Percentiles rank a stretch among this genome's conserved stretches.
phyloP scores from a whole-genome alignment of 64 coral and sea anemone species.

The Porites lutea region DNA sequence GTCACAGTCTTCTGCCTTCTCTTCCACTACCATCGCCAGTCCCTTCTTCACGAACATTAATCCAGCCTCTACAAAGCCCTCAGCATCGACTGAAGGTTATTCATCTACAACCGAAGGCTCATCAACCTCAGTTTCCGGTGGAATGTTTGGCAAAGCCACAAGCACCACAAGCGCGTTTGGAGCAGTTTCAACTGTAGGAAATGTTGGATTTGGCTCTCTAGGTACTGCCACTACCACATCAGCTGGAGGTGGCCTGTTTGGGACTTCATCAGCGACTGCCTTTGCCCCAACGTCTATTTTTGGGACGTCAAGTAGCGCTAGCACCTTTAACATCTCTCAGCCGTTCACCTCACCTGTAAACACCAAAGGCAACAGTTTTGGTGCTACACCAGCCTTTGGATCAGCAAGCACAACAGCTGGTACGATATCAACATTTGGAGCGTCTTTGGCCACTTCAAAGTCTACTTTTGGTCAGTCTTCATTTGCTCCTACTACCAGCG shows the following conservation, averaged over 20 bases:
- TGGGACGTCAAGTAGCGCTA: neutral
- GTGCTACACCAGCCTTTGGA: neutral
- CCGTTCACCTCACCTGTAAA: slow-evolving; percentile 1
- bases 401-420: neutral
- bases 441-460: slow-evolving; percentile 1
- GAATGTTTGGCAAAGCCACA: slow-evolving; percentile 14
- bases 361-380: slow-evolving; percentile 32
- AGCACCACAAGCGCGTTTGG: slow-evolving; percentile 40
- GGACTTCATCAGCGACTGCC: neutral
- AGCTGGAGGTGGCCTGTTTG: slow-evolving; percentile 22
- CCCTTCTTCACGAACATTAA: slow-evolving; percentile 12
- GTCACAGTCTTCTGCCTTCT: slow-evolving; percentile 7
- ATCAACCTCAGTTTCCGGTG: neutral
- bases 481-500: slow-evolving; percentile 29
- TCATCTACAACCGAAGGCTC: neutral
- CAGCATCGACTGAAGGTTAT: neutral
- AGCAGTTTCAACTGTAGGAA: neutral
- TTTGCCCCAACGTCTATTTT: slow-evolving; percentile 6
- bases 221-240: neutral
- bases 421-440: slow-evolving; percentile 5
- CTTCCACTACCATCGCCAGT: neutral
- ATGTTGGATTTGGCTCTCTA: neutral
- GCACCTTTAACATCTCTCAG: neutral
- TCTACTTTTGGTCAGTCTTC: slow-evolving; percentile 42
- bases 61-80: neutral